phyloP scores from a whole-genome alignment of 1,140 invertebrate genomes.

The Heliconius himera region DNA sequence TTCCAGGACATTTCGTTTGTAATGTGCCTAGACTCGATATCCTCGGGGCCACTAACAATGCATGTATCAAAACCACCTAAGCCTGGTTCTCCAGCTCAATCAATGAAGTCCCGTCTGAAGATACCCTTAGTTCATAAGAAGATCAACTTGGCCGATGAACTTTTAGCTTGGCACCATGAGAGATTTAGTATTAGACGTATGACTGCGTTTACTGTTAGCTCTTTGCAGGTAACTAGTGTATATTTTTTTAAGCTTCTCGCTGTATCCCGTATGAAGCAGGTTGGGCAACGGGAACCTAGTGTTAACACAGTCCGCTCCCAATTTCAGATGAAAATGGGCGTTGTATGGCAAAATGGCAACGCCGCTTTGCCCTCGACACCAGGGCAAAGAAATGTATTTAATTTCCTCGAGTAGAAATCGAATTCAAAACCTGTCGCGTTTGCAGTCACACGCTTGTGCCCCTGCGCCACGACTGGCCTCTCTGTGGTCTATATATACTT shows the following conservation, averaged over 20 bases:
- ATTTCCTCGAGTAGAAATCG: too few species aligned
- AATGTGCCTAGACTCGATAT: conserved; percentile 95
- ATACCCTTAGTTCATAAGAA: conserved; percentile 91
- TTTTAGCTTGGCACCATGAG: conserved; percentile 98
- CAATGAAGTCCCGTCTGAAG: conserved; percentile 56
- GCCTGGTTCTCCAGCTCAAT: conserved; percentile 87
- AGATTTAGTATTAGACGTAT: conserved; percentile 95
- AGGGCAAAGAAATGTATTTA: too few species aligned
- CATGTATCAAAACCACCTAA: conserved; percentile 98
- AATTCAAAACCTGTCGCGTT: too few species aligned
- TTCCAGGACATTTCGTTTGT: conserved; percentile 93
- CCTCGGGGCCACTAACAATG: conserved; percentile 88
- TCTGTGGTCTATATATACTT: too few species aligned
- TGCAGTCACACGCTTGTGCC: too few species aligned
- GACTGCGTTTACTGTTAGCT: conserved; percentile 95
- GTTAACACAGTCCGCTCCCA: too few species aligned
- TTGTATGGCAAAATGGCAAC: too few species aligned
- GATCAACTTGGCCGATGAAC: conserved; percentile 97
- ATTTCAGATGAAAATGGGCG: too few species aligned
- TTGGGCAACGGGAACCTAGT: too few species aligned
- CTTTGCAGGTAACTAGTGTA: conserved; percentile 52
- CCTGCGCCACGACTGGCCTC: too few species aligned
- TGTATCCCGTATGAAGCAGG: too few species aligned
- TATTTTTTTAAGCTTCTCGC: background rate
- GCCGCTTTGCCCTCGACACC: too few species aligned